Percentiles rank a stretch among this genome's conserved stretches.
phyloP scores from a whole-genome alignment of 2,888 invertebrate genomes.

The Sinelater perroti region DNA sequence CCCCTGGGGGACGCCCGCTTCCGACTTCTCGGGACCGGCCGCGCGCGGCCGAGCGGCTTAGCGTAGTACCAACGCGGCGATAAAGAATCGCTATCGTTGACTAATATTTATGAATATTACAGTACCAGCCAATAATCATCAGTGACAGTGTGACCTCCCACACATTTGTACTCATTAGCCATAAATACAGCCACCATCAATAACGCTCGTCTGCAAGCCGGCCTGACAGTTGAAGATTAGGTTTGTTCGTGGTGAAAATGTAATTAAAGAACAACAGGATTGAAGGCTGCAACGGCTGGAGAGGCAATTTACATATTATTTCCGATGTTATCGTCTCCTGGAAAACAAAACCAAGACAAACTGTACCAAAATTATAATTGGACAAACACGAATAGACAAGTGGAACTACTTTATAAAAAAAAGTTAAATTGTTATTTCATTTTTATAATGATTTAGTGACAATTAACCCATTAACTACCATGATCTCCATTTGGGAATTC shows the following conservation, averaged over 20 bases:
- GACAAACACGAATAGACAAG: too few species aligned
- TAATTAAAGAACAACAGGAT: too few species aligned
- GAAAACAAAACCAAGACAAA: too few species aligned
- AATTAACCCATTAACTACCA: too few species aligned
- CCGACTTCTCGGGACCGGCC: neutral
- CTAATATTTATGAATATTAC: slow-evolving; percentile 37
- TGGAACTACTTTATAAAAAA: too few species aligned
- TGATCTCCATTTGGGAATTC: too few species aligned
- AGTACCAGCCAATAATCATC: slow-evolving; percentile 32
- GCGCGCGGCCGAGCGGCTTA: slow-evolving; percentile 6
- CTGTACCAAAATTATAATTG: too few species aligned
- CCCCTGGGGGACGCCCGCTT: slow-evolving; percentile 14
- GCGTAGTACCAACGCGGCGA: slow-evolving; percentile 14
- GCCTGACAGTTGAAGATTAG: slow-evolving; percentile 24
- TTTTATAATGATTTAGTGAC: too few species aligned
- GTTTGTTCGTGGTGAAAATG: slow-evolving; percentile 21
- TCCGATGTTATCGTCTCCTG: too few species aligned
- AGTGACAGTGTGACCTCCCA: slow-evolving; percentile 38
- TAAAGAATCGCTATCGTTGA: slow-evolving; percentile 27
- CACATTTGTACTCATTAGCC: slow-evolving; percentile 38
- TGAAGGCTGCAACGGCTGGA: too few species aligned
- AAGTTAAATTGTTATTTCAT: too few species aligned
- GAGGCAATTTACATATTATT: too few species aligned
- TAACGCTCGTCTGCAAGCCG: slow-evolving; percentile 17
- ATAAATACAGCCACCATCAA: slow-evolving; percentile 34